Evolutionary conservation across 2,113 vertebrate genomes (phyloP).

Genomic region (Panurus biarmicus): DNA sequence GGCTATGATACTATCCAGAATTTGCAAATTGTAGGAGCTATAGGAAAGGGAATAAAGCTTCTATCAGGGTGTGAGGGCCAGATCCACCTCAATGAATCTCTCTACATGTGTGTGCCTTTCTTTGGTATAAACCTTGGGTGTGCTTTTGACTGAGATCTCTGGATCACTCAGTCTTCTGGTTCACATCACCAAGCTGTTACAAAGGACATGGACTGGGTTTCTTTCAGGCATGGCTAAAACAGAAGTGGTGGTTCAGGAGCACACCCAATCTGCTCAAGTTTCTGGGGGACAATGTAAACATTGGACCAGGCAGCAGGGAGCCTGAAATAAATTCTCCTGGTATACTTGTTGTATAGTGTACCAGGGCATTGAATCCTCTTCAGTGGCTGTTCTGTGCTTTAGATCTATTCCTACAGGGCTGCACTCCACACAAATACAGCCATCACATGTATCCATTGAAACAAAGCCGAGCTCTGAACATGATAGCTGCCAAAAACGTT

Average conservation of each 20-base stretch:
- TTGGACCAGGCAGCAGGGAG: not conserved
- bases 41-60: not conserved
- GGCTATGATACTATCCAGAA: not conserved
- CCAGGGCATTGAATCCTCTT: not conserved
- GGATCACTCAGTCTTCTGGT: not conserved
- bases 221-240: not conserved
- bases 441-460: not conserved
- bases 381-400: not conserved
- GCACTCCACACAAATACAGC: not conserved
- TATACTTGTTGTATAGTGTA: not conserved
- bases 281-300: not conserved
- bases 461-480: not conserved
- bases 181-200: not conserved
- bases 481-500: not conserved
- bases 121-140: not conserved
- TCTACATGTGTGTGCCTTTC: accelerated
- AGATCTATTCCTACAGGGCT: not conserved
- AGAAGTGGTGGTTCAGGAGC: accelerated
- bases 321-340: not conserved
- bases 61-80: not conserved
- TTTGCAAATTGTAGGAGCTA: not conserved
- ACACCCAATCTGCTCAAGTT: not conserved
- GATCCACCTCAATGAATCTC: not conserved
- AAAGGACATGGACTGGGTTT: not conserved
- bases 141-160: not conserved